phyloP scores from a whole-genome alignment of 2,113 vertebrate species.

The Crypturellus undulatus region DNA sequence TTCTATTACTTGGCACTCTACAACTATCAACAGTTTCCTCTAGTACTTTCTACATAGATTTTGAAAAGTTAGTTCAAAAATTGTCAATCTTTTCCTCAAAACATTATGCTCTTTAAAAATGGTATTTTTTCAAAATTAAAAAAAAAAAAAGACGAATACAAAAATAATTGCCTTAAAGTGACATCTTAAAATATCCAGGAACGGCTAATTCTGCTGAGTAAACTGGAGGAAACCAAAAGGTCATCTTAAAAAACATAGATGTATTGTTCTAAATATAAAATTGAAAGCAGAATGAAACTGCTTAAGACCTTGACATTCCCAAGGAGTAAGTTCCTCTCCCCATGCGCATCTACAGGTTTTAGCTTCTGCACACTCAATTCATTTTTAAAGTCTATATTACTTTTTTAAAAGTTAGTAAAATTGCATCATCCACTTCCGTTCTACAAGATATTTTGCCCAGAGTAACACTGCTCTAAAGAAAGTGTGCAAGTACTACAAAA shows the following conservation, averaged over 20 bases:
- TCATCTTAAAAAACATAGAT: slow-evolving; percentile 32
- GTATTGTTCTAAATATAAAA: slow-evolving; percentile 69
- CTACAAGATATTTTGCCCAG: slow-evolving; percentile 20
- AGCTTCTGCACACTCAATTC: slow-evolving; percentile 6
- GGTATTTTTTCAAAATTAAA: slow-evolving; percentile 52
- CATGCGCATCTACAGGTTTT: slow-evolving; percentile 32
- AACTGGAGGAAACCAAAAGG: slow-evolving; percentile 35
- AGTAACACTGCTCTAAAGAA: slow-evolving; percentile 38
- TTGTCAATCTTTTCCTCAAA: slow-evolving; percentile 36
- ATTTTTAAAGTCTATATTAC: not conserved
- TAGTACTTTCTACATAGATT: slow-evolving; percentile 1
- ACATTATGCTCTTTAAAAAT: slow-evolving; percentile 45
- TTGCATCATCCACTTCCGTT: not conserved
- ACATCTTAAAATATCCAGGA: slow-evolving; percentile 52
- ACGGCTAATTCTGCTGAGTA: slow-evolving; percentile 42
- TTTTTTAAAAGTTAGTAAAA: slow-evolving; percentile 28
- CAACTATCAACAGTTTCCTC: not conserved
- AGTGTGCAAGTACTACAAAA: not conserved
- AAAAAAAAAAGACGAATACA: slow-evolving; percentile 42
- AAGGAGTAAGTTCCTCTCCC: not conserved
- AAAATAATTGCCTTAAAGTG: slow-evolving; percentile 70
- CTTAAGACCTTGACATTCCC: slow-evolving; percentile 7
- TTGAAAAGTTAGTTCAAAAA: slow-evolving; percentile 20
- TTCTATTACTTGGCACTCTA: not conserved
- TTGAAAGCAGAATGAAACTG: slow-evolving; percentile 50